Conservation (phyloP, 1,140 invertebrate species). For the Drosophila gunungcola region DNA sequence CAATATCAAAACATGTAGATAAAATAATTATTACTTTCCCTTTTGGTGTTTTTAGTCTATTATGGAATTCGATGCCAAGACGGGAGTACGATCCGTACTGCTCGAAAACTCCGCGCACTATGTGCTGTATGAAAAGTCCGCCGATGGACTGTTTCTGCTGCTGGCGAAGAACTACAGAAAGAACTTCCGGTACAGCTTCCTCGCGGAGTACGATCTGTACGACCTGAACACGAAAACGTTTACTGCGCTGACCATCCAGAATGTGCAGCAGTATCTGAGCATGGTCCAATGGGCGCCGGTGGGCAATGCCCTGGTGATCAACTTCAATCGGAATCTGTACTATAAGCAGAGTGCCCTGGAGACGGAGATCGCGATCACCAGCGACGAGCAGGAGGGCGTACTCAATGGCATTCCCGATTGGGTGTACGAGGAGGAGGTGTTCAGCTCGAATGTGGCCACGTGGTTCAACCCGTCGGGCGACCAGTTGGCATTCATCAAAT, state of each 20-base stretch:
- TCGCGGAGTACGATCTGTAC: conserved; percentile 87
- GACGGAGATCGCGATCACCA: conserved; percentile 86
- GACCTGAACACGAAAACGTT: conserved; percentile 84
- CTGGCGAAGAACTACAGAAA: conserved; percentile 78
- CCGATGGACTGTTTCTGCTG: conserved; percentile 69
- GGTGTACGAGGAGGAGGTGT: conserved; percentile 96
- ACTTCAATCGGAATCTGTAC: conserved; percentile 92
- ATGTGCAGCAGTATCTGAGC: conserved; percentile 48
- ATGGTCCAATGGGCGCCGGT: conserved; percentile 79
- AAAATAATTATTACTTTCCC: too few relatives aligned
- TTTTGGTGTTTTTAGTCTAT: conserved; percentile 45
- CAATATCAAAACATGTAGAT: too few relatives aligned
- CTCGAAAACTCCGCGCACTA: conserved; percentile 58
- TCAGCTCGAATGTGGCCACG: conserved; percentile 92
- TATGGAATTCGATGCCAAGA: conserved; percentile 69
- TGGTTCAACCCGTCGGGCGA: conserved; percentile 95
- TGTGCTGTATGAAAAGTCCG: conserved; percentile 74
- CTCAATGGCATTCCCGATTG: conserved; percentile 92
- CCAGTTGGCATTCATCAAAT: conserved; percentile 93
- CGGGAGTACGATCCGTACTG: conserved; percentile 33
- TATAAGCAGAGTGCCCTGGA: conserved; percentile 86
- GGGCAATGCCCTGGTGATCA: conserved; percentile 89
- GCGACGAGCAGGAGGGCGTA: conserved; percentile 87
- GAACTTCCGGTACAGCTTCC: conserved; percentile 88
- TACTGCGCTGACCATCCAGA: conserved; percentile 55